Percentiles rank a stretch among this genome's conserved stretches.
Conservation (phyloP, 2,888 invertebrate species). For the Lamproptera curius region DNA sequence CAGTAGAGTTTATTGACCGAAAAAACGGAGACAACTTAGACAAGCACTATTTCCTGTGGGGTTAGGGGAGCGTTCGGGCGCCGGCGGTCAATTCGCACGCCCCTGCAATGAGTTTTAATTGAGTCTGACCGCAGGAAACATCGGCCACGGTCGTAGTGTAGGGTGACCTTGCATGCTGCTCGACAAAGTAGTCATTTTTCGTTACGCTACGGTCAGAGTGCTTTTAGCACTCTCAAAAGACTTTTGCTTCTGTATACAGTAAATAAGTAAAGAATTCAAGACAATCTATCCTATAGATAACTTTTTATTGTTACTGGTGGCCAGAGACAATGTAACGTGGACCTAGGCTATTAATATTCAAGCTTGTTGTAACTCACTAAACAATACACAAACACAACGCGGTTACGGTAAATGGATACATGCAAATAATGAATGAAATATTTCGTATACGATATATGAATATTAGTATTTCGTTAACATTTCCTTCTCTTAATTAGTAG, state of each 20-base stretch:
- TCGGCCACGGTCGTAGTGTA: constrained; percentile 53
- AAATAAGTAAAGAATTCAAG: too few relatives aligned
- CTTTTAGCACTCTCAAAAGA: too few relatives aligned
- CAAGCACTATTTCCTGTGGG: constrained; percentile 63
- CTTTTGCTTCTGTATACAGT: too few relatives aligned
- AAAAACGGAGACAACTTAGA: constrained; percentile 51
- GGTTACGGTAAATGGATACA: constrained; percentile 5
- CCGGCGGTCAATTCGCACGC: constrained; percentile 62
- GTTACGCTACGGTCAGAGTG: too few relatives aligned
- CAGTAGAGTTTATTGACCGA: constrained; percentile 50
- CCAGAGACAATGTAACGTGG: too few relatives aligned
- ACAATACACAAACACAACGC: constrained; percentile 7
- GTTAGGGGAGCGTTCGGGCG: constrained; percentile 39
- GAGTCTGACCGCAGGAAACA: constrained; percentile 63
- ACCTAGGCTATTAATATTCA: constrained; percentile 10
- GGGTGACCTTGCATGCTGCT: constrained; percentile 52
- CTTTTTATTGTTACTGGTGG: too few relatives aligned
- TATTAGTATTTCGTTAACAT: too few relatives aligned
- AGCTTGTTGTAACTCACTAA: background rate
- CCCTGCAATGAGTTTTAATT: constrained; percentile 74
- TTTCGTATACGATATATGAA: too few relatives aligned
- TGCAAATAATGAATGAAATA: constrained; percentile 6
- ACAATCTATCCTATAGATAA: too few relatives aligned
- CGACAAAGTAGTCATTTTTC: too few relatives aligned
- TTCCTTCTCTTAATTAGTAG: too few relatives aligned